These are phyloP conservation scores for Parnassius apollo DNA, from an alignment of 2,888 invertebrate species.

Conservation along the genomic window DNA sequence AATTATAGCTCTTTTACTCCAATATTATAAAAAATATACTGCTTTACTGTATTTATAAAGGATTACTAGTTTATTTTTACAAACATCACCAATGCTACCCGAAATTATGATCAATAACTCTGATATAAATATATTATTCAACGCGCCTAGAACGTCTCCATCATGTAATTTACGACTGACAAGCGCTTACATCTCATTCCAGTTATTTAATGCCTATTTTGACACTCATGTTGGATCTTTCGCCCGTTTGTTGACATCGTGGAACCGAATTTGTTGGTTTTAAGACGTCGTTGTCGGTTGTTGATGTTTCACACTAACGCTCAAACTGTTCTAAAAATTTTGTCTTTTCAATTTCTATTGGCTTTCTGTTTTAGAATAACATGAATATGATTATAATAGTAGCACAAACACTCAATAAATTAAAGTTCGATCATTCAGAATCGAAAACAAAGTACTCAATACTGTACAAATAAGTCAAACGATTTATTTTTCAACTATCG, in stretches of 20 bases:
- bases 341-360: no score
- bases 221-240: constrained; percentile 69
- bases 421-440: constrained; percentile 10
- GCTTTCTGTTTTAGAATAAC: no score
- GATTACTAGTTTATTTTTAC: background rate
- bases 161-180: constrained; percentile 73
- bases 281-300: constrained; percentile 35
- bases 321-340: background rate
- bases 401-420: no score
- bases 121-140: constrained; percentile 69
- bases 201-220: constrained; percentile 74
- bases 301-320: constrained; percentile 22
- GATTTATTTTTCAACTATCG: constrained; percentile 32
- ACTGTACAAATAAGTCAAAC: constrained; percentile 31
- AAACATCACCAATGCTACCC: constrained; percentile 51
- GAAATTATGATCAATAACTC: constrained; percentile 73
- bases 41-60: background rate
- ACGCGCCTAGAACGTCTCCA: constrained; percentile 56
- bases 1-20: no score
- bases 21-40: no score
- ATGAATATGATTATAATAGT: no score
- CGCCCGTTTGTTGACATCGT: constrained; percentile 58
- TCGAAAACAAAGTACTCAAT: constrained; percentile 30
- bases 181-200: constrained; percentile 68
- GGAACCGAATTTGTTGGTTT: constrained; percentile 58